phyloP scores from a whole-genome alignment of 2,113 vertebrate genomes.

The Siphamia tubifer region DNA sequence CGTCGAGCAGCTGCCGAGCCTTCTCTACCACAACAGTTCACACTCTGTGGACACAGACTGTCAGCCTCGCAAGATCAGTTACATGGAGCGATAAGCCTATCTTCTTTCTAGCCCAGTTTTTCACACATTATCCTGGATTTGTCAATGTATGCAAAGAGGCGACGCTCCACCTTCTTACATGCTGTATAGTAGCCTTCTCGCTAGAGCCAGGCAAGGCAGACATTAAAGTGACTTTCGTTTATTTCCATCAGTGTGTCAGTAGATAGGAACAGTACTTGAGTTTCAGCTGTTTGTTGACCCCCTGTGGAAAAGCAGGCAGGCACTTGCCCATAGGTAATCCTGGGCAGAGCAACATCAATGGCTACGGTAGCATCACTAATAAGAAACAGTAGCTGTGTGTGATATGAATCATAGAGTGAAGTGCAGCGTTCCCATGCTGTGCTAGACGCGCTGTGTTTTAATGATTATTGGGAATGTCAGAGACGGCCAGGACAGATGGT shows the following conservation, averaged over 20 bases:
- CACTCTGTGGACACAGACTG: conserved; percentile 61
- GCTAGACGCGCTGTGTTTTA: conserved; percentile 37
- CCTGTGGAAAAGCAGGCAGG: conserved; percentile 17
- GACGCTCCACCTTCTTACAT: not conserved
- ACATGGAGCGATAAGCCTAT: conserved; percentile 29
- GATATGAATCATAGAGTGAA: conserved; percentile 57
- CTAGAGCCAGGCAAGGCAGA: not conserved
- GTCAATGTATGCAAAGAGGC: not conserved
- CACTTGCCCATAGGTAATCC: conserved; percentile 29
- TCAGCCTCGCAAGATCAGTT: conserved; percentile 52
- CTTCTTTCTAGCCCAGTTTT: conserved; percentile 17
- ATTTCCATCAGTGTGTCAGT: conserved; percentile 26
- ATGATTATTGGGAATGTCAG: conserved; percentile 61
- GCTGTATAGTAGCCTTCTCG: conserved; percentile 1
- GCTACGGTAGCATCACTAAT: conserved; percentile 54
- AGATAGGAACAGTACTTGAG: conserved; percentile 20
- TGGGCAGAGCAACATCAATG: conserved; percentile 42
- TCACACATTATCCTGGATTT: conserved; percentile 11
- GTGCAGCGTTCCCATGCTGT: conserved; percentile 19
- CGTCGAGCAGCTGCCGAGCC: conserved; percentile 65
- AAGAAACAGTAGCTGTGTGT: conserved; percentile 55
- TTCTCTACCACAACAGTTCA: conserved; percentile 60
- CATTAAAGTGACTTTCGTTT: conserved; percentile 40
- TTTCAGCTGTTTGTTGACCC: conserved; percentile 57
- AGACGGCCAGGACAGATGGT: conserved; percentile 61